Base-by-base conservation (phyloP, 37 sponge, comb jelly and placozoan genomes). In the Geodia barretti region DNA sequence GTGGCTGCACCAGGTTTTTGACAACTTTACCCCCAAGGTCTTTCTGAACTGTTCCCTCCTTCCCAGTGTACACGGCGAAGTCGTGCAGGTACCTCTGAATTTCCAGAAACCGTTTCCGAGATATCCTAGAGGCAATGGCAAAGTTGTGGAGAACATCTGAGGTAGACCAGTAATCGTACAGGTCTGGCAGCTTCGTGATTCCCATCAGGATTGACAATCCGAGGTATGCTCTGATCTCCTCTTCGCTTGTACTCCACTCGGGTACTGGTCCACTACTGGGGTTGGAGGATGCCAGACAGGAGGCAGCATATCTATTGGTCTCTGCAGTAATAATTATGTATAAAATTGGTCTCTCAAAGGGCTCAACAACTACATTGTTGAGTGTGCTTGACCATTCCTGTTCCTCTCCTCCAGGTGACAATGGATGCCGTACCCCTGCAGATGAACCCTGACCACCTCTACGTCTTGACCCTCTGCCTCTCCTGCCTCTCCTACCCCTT, bases 181-280 rank as follows among this genome's bases (percentile, higher is more conserved):
- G 41, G 24, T 34, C 69, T 26, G 80, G 80, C 28, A 54, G 80
- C 60, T 31, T 23, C 14, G 24, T 25, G 41, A 80, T 68, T 20
- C 70, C 80, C 80, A 80, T 80, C 58, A 80, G 70, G 35, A 80
- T 80, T 9, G 36, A 39, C 1, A 80, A 68, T 3, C 80, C 80
- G 30, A 80, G 30, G 60, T 69, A 80, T n/a, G 80, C 72, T 30
- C n/a, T 58, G n/a, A 80, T 21, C 58, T 80, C 70, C 21, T 80
- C 77, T 28, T 2, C 32, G 3, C 1, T 29, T 1, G 68, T 68
- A 20, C 5, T 7, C 68, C 68, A 68, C 20, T 4, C 19, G 34
- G 68, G 54, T 47, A 47, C 33, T 20, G 32, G 29, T 31, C 5
- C 33, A 68, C 34, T 33, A 31, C 68, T 33, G 33, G 19, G 32